A percentile compares a stretch with the other conserved stretches of the same genome.
Conservation (phyloP, 2,888 invertebrate species). For the Leptopilina myrica region DNA sequence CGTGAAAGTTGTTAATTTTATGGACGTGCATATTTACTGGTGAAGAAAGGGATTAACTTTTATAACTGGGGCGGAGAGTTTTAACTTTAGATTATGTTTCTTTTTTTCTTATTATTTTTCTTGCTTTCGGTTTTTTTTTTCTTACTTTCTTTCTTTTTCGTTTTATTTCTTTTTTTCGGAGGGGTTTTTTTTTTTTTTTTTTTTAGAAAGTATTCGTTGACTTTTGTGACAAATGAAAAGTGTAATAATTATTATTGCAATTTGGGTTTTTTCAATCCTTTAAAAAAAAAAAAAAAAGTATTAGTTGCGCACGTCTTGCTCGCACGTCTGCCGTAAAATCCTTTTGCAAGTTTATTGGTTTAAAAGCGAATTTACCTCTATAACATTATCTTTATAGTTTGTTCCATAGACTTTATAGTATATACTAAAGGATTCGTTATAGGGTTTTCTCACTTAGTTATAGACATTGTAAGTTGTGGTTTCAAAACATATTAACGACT, state of each 20-base stretch:
- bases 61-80: neutral
- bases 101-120: neutral
- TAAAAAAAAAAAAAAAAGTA: neutral
- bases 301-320: neutral
- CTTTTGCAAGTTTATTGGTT: slow-evolving; percentile 26
- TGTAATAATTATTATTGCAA: neutral
- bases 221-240: neutral
- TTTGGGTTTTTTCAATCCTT: neutral
- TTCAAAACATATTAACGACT: neutral
- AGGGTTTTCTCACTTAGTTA: slow-evolving; percentile 3
- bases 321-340: slow-evolving; percentile 15
- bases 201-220: too few species aligned
- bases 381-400: slow-evolving; percentile 33
- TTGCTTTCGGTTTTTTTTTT: neutral
- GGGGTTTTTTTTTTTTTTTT: neutral
- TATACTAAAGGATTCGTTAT: slow-evolving; percentile 16
- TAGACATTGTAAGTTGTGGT: neutral
- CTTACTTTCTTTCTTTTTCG: neutral
- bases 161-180: neutral
- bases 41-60: slow-evolving; percentile 24
- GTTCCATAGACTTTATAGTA: slow-evolving; percentile 23
- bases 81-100: neutral
- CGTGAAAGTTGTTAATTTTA: slow-evolving; percentile 30
- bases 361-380: slow-evolving; percentile 14
- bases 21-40: neutral